Conservation (phyloP, 2,888 invertebrate species). For the Phytoseiulus persimilis region DNA sequence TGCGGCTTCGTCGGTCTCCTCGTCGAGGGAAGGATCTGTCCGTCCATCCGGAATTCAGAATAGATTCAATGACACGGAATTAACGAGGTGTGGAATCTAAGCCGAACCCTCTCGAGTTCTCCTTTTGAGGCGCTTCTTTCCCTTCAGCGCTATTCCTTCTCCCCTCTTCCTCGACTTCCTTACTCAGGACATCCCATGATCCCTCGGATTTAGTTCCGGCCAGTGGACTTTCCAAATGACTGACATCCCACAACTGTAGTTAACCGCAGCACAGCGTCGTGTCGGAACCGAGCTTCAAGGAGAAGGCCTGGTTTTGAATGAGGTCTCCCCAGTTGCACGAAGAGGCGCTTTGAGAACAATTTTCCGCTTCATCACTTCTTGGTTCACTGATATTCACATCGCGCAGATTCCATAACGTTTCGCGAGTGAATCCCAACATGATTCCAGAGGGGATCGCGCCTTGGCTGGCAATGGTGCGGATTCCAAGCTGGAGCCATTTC, state of each 20-base stretch:
- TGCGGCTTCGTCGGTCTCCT: not conserved
- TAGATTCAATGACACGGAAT: constrained; percentile 36
- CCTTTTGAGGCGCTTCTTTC: not conserved
- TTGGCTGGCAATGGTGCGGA: too few relatives aligned
- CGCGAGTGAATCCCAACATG: too few relatives aligned
- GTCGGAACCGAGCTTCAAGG: too few relatives aligned
- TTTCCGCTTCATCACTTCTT: too few relatives aligned
- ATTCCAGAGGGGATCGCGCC: too few relatives aligned
- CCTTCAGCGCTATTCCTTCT: not conserved
- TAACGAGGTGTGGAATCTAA: constrained; percentile 9
- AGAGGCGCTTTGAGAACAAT: too few relatives aligned
- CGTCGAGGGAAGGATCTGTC: not conserved
- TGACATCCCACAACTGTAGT: not conserved
- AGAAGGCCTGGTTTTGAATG: too few relatives aligned
- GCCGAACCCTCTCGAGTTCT: not conserved
- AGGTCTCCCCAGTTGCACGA: too few relatives aligned
- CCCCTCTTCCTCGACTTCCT: not conserved
- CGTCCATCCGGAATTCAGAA: not conserved
- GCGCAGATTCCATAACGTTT: too few relatives aligned
- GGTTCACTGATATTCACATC: too few relatives aligned
- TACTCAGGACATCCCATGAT: not conserved
- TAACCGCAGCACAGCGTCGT: too few relatives aligned
- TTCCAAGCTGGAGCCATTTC: too few relatives aligned
- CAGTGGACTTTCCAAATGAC: not conserved
- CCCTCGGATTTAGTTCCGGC: not conserved